Percentiles rank a stretch among this genome's conserved stretches.
Conservation (phyloP, 2,888 invertebrate genomes). For the Plagodis dolabraria region DNA sequence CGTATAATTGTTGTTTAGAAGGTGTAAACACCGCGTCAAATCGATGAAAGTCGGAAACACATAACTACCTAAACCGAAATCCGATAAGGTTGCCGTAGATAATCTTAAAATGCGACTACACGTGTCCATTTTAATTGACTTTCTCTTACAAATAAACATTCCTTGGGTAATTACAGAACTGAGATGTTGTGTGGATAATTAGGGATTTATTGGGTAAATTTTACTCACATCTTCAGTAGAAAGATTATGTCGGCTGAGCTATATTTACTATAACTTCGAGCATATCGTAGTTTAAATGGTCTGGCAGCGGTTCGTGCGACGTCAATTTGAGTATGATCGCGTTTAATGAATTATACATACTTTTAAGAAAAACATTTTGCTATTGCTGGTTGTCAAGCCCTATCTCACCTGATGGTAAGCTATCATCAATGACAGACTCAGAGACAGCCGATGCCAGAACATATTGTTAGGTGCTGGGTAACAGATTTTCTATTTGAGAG, state of each 20-base stretch:
- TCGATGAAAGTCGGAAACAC: constrained; percentile 31
- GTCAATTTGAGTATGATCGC: no score
- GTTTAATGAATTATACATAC: no score
- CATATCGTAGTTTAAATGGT: no score
- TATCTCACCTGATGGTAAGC: no score
- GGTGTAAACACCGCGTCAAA: constrained; percentile 29
- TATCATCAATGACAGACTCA: no score
- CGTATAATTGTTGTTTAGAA: constrained; percentile 21
- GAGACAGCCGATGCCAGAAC: no score
- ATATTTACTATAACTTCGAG: neutral
- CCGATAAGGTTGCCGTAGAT: constrained; percentile 32
- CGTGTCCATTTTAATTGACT: constrained; percentile 34
- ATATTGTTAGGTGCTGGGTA: no score
- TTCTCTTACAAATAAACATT: constrained; percentile 26
- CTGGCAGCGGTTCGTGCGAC: no score
- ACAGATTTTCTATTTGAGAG: no score
- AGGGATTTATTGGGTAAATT: constrained; percentile 22
- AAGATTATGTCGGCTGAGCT: constrained; percentile 6
- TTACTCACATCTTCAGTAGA: constrained; percentile 21
- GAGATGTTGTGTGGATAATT: constrained; percentile 19
- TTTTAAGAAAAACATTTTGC: no score
- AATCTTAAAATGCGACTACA: constrained; percentile 36
- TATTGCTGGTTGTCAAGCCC: no score
- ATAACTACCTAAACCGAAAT: constrained; percentile 39
- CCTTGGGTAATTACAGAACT: constrained; percentile 16